These are phyloP conservation scores for Poecilia latipinna DNA, from an alignment of 2,113 vertebrate genomes.

Conservation along the genomic window DNA sequence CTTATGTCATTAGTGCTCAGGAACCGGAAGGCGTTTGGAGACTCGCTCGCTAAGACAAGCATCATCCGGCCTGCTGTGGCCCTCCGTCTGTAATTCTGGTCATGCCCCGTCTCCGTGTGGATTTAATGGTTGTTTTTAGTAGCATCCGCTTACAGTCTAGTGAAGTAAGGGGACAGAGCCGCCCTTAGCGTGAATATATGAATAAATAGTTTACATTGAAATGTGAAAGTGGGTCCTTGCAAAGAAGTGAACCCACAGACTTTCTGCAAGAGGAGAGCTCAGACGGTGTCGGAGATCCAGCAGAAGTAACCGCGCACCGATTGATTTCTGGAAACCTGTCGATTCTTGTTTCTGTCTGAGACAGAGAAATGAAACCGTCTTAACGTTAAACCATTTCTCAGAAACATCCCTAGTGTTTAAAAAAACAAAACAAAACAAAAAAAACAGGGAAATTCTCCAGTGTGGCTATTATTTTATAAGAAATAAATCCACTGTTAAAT, in stretches of 20 bases:
- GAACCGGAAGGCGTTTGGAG: conserved; percentile 34
- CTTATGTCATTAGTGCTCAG: conserved; percentile 47
- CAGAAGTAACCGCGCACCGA: not conserved
- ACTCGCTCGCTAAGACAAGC: conserved; percentile 55
- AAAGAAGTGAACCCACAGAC: not conserved
- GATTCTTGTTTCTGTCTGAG: not conserved
- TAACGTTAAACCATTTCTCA: not conserved
- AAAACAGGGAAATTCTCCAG: no score
- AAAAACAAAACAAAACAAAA: no score
- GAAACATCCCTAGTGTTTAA: not conserved
- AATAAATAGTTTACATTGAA: conserved; percentile 58
- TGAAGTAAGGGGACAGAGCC: conserved; percentile 49
- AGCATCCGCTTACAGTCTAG: conserved; percentile 66
- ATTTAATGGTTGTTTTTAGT: conserved; percentile 54
- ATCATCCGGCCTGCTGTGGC: conserved; percentile 44
- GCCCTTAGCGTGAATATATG: conserved; percentile 64
- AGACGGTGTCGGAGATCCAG: not conserved
- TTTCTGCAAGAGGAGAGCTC: not conserved
- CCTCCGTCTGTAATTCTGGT: conserved; percentile 33
- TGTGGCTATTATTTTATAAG: no score
- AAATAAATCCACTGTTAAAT: no score
- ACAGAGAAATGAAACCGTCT: not conserved
- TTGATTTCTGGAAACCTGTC: not conserved
- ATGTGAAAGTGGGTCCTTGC: conserved; percentile 11
- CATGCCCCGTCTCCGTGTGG: conserved; percentile 30